Conservation (phyloP, 2,797 vertebrate species). For the Enteromius fasciolatus region DNA sequence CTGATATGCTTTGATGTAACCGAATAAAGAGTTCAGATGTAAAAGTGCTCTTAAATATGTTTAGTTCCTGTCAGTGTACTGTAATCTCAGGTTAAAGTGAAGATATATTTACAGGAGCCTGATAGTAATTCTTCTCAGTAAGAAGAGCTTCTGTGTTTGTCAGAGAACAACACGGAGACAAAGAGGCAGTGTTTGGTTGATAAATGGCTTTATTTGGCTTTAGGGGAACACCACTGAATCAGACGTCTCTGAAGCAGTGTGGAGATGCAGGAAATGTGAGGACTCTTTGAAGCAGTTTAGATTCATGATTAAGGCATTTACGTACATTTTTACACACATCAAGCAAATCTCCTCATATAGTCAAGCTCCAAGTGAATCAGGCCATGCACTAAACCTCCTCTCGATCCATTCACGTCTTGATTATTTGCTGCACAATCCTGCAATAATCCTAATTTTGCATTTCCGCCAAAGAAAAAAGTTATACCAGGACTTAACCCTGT, state of each 20-base stretch:
- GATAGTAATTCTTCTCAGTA: too few species aligned
- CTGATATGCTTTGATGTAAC: too few species aligned
- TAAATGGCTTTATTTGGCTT: slow-evolving; percentile 87
- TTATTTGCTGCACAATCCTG: background rate
- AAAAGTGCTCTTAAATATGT: too few species aligned
- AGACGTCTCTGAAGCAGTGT: slow-evolving; percentile 64
- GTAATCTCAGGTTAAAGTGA: too few species aligned
- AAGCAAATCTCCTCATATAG: slow-evolving; percentile 71
- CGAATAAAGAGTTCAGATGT: too few species aligned
- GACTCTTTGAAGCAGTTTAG: slow-evolving; percentile 64
- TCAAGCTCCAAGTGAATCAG: slow-evolving; percentile 73
- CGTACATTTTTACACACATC: slow-evolving; percentile 69
- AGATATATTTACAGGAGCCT: too few species aligned
- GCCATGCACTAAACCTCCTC: slow-evolving; percentile 75
- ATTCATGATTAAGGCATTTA: slow-evolving; percentile 78
- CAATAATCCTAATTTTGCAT: background rate
- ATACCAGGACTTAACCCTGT: too few species aligned
- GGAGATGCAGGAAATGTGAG: slow-evolving; percentile 63
- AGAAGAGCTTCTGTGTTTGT: background rate
- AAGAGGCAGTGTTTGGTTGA: slow-evolving; percentile 72
- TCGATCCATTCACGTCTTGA: slow-evolving; percentile 70
- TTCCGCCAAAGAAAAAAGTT: background rate
- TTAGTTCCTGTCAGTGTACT: too few species aligned
- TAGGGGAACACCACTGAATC: slow-evolving; percentile 76
- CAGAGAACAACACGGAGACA: background rate